Evolutionary conservation across 2,888 invertebrate genomes (phyloP), one percentile per base, ranked within the genome.

Genomic region (Theristus sp.): DNA sequence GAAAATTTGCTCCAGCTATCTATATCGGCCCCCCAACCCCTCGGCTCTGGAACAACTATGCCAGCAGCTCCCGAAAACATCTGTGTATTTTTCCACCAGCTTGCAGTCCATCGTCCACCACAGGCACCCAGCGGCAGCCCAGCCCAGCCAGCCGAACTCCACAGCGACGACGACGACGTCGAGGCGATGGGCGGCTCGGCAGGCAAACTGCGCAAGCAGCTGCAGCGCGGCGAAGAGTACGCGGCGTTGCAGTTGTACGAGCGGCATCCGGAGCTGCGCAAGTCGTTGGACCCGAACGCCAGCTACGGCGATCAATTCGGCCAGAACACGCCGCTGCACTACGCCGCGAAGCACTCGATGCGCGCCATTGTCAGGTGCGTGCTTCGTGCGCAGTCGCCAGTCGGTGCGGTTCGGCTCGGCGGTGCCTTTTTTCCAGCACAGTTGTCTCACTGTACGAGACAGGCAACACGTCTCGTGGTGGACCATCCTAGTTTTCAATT

Each of bases 151-250:
- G n/a, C n/a, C n/a, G n/a, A n/a, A n/a, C n/a, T n/a, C n/a, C n/a
- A n/a, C n/a, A n/a, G n/a, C n/a, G n/a, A n/a, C n/a, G n/a, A n/a
- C n/a, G n/a, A n/a, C n/a, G n/a, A n/a, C n/a, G n/a, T n/a, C n/a
- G n/a, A n/a, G n/a, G n/a, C 38, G 38, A 84, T 84, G 84, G 84
- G 84, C 64, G 83, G 82, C 72, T 78, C 82, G 56, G 82, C 82
- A 47, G 82, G 82, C 38, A 84, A 84, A 73, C 83, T 84, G 71
- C 81, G 82, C 66, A 83, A 83, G 69, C 81, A 83, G 72, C 77
- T 84, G 59, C 82, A 82, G 71, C 81, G 82, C 76, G 83, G 83
- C 31, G 83, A 84, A 72, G 84, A 84, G 72, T 82, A 82, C 70
- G 82, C 83, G 59, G 83, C 83, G 25, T 80, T 84, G 78, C 82